A percentile compares a stretch with the other conserved stretches of the same genome.
These are phyloP conservation scores for Mus pahari DNA, from an alignment of 2,113 vertebrate species.

Conservation along the genomic window DNA sequence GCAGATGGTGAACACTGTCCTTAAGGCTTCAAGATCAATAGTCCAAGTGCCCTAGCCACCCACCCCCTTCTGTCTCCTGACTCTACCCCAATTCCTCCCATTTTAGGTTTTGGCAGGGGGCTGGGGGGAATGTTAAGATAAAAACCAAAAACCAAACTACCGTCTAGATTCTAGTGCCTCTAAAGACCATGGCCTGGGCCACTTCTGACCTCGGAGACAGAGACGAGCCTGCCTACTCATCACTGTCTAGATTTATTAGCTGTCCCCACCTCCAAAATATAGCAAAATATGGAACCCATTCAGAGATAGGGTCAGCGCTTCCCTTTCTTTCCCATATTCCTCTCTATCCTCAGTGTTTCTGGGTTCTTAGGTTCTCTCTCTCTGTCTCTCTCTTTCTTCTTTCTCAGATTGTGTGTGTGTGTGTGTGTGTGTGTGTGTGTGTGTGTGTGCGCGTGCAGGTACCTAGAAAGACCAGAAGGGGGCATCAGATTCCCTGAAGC, in stretches of 20 bases:
- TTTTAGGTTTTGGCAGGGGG: background rate
- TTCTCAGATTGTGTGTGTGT: background rate
- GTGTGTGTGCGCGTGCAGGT: background rate
- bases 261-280: background rate
- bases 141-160: background rate
- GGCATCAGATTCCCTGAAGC: background rate
- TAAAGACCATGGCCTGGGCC: background rate
- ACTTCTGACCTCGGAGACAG: background rate
- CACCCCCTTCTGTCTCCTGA: too few species aligned
- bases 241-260: constrained; percentile 13
- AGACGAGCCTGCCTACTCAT: background rate
- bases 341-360: background rate
- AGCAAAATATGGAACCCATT: background rate
- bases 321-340: background rate
- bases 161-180: background rate
- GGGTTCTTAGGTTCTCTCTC: background rate
- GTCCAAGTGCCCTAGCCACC: background rate
- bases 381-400: background rate
- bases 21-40: background rate
- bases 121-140: background rate
- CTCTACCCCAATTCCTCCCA: background rate
- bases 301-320: background rate
- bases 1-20: fast-evolving
- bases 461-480: background rate
- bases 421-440: background rate